A percentile compares a stretch with the other conserved stretches of the same genome.
Conservation (phyloP, 2,113 vertebrate species). For the Campylorhamphus procurvoides region DNA sequence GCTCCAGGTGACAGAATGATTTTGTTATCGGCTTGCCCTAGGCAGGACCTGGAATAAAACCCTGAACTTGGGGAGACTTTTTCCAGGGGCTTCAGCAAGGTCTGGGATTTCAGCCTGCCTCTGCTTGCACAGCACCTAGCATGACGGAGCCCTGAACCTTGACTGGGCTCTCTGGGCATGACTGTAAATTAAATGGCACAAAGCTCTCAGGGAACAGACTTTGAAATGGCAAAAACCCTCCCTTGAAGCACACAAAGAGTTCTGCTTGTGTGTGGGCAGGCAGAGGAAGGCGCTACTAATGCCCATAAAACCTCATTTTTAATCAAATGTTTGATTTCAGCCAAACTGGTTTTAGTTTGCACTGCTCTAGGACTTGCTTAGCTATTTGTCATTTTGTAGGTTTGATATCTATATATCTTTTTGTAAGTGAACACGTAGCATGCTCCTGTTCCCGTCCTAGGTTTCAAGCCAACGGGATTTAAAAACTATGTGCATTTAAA, state of each 20-base stretch:
- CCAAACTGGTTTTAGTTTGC: conserved; percentile 43
- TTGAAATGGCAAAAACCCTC: background rate
- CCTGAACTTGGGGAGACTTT: background rate
- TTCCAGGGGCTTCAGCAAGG: background rate
- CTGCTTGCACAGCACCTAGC: conserved; percentile 2
- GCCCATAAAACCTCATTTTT: background rate
- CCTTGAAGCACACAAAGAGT: background rate
- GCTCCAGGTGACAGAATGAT: conserved; percentile 19
- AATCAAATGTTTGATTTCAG: conserved; percentile 35
- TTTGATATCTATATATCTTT: background rate
- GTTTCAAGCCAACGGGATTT: conserved; percentile 62
- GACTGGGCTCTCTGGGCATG: background rate
- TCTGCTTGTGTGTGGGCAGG: background rate
- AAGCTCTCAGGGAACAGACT: background rate
- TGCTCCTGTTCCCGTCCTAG: conserved; percentile 33
- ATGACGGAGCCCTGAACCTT: background rate
- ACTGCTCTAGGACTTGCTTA: background rate
- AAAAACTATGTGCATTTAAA: conserved; percentile 69
- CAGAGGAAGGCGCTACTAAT: background rate
- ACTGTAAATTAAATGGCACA: background rate
- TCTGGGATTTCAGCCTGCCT: conserved; percentile 17
- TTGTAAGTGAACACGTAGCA: conserved; percentile 23
- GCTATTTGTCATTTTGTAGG: background rate
- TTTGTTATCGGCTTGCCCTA: background rate
- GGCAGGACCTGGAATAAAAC: conserved; percentile 22